Evolutionary conservation across 1,140 invertebrate genomes (phyloP), one percentile per base, ranked within the genome.

Genomic region (Mactra quadrangularis): DNA sequence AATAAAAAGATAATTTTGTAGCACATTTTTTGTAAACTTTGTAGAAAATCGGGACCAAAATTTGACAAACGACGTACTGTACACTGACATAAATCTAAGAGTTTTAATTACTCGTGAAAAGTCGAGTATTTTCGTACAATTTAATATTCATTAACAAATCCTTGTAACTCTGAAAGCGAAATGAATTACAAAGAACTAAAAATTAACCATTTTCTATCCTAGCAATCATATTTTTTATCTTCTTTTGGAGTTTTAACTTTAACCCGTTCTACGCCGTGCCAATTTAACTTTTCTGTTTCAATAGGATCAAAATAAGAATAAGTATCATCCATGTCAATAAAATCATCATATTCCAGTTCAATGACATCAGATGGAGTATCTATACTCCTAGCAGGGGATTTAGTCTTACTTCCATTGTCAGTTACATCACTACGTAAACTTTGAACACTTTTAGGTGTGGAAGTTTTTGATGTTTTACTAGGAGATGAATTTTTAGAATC

Each of bases 321-420:
- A 15, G 90, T 88, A 72, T 91, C 90, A 79, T 91, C 90, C 79
- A 85, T 85, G 45, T 90, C 89, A 9, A 91, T 87, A 81, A 89
- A 91, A 55, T 91, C 90, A 70, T 91, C 90, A 82, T 91, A 91
- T 77, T 91, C 90, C 68, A 91, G 85, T 81, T 91, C 90, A 15
- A 89, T 68, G n/a, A 85, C 76, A 13, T 89, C 87, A 33, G 89
- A 90, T 0, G 90, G 89, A 0, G 89, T 89, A 13, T 85, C 78
- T 33, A 87, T 86, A 83, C 90, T 90, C 11, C 89, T 85, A 17
- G 89, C 76, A 11, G 90, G 90, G 0, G 90, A 90, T 41, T 90
- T 55, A 0, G 88, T 90, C 45, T 85, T 86, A 29, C 66, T 86
- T 76, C 89, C 89, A n/a, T 57, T 78, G 7, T 84, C 81, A 78